Base-by-base conservation (phyloP, 2,113 vertebrate genomes). In the Patagioenas fasciata region DNA sequence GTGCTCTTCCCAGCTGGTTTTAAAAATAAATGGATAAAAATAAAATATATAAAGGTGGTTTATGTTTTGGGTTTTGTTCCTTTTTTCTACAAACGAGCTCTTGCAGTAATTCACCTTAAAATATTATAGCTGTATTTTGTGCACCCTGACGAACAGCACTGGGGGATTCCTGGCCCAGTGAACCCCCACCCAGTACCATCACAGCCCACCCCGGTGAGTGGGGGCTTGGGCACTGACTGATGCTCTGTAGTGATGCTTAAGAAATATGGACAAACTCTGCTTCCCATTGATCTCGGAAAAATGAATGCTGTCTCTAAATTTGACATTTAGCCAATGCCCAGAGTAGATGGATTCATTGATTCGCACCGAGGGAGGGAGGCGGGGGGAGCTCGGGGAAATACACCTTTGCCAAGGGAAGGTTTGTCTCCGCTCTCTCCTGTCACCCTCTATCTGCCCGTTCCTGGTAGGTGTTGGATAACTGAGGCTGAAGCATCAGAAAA, bases 91-190 rank as follows among this genome's bases (percentile, higher is more conserved):
- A 16, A 4, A 32, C 2, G 4, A 66, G 13, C 3, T 72, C 10
- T 53, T 28, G 3, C 1, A 6, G 10, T 20, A 8, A 80, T 40
- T 69, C 6, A 13, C 14, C 3, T 67, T 36, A 11, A n/a, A 77
- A 24, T 3, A 3, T 23, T 15, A 11, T 2, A 13, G 38, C 4
- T 0, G 0, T 15, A 2, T 51, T 75, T 61, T 5, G 50, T 48
- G 64, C 29, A 7, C 3, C 15, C 15, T 11, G 19, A 28, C 0
- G 1, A 10, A 57, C 57, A 80, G 62, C 42, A 23, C 2, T 0
- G 28, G 28, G 53, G 74, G 84, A 26, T 56, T 80, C 25, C 13
- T 32, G 86, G n/a, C 21, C 18, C 50, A 3, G 62, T 2, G 64
- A 42, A 60, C 3, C 15, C 48, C n/a, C 34, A n/a, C 25, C 24